phyloP scores from a whole-genome alignment of 2,888 invertebrate genomes.

The Cynaeus angustus region DNA sequence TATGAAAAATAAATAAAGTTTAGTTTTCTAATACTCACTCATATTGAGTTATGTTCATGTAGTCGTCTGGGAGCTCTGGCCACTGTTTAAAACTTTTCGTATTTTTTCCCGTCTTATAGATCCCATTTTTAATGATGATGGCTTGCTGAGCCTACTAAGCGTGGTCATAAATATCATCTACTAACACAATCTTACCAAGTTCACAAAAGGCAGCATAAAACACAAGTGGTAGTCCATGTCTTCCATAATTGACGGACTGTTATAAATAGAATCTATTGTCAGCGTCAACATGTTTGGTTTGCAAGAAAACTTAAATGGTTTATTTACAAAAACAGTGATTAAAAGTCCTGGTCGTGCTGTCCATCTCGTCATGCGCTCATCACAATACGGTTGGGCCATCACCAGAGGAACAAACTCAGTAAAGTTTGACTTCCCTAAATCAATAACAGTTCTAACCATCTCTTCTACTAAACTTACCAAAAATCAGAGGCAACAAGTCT shows the following conservation, averaged over 20 bases:
- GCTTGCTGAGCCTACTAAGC: not conserved
- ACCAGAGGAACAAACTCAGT: slow-evolving; percentile 21
- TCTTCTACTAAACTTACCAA: slow-evolving; percentile 10
- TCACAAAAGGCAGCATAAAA: slow-evolving; percentile 5
- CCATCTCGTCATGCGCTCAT: slow-evolving; percentile 26
- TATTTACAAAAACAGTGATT: slow-evolving; percentile 14
- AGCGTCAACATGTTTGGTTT: slow-evolving; percentile 15
- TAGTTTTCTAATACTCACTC: slow-evolving; percentile 10
- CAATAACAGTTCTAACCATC: not conserved
- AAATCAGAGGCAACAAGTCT: slow-evolving; percentile 28
- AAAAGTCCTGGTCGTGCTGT: slow-evolving; percentile 18
- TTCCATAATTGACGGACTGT: slow-evolving; percentile 30
- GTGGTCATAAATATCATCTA: not conserved
- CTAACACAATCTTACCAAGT: slow-evolving; percentile 53
- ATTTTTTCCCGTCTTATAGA: not conserved
- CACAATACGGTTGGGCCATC: slow-evolving; percentile 10
- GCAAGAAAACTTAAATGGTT: slow-evolving; percentile 21
- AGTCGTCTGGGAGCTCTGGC: slow-evolving; percentile 11
- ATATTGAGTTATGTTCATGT: slow-evolving; percentile 21
- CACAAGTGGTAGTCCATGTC: slow-evolving; percentile 30
- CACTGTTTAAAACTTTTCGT: slow-evolving; percentile 13
- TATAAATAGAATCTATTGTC: slow-evolving; percentile 34
- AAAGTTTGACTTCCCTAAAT: slow-evolving; percentile 17
- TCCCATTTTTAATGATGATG: slow-evolving; percentile 20
- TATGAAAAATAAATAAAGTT: slow-evolving; percentile 6